Evolutionary conservation across 2,113 vertebrate genomes (phyloP).

Genomic region (Pseudonaja textilis): DNA sequence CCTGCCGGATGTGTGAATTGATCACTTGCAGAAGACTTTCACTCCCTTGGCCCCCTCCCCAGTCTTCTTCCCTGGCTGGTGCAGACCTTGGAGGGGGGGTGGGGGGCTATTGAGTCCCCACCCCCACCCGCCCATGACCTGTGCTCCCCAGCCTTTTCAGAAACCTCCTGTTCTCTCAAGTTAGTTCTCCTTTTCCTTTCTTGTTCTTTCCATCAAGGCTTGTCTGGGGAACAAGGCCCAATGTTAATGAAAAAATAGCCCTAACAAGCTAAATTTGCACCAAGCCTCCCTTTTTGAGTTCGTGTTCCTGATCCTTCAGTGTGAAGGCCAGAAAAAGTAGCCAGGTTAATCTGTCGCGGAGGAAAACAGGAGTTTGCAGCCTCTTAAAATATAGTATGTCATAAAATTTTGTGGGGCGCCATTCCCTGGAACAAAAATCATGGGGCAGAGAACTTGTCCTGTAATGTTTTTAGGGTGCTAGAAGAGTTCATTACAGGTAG

Average conservation of each 20-base stretch:
- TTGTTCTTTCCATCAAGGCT: neutral
- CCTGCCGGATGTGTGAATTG: neutral
- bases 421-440: neutral
- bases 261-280: neutral
- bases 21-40: neutral
- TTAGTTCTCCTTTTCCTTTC: neutral
- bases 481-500: neutral
- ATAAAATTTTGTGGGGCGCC: neutral
- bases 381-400: neutral
- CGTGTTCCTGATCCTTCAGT: neutral
- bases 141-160: neutral
- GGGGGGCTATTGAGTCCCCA: neutral
- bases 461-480: neutral
- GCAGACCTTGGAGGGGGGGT: neutral
- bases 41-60: neutral
- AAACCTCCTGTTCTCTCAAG: neutral
- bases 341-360: accelerated
- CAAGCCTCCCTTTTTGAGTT: neutral
- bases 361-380: neutral
- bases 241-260: neutral
- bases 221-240: neutral
- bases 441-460: neutral
- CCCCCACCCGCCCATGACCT: neutral
- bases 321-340: neutral
- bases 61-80: neutral